Percentiles rank a stretch among this genome's conserved stretches.
phyloP scores from a whole-genome alignment of 1,140 invertebrate genomes.

The Aphelinus certus region DNA sequence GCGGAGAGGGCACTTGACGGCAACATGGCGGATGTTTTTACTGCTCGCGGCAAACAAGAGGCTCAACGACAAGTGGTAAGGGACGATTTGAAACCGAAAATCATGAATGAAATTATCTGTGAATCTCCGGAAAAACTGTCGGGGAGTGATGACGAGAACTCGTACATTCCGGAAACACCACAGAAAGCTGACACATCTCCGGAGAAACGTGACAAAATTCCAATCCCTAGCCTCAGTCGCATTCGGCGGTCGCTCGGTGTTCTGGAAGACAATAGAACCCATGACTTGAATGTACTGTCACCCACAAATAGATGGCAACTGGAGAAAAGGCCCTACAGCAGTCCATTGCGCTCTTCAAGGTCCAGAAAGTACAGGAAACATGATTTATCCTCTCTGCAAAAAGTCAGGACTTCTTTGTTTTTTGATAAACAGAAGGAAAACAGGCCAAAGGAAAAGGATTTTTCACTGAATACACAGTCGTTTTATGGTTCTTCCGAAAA shows the following conservation, averaged over 20 bases:
- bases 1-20: too few relatives aligned
- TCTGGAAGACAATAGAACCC: neutral
- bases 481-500: neutral
- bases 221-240: neutral
- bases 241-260: constrained; percentile 2
- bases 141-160: neutral
- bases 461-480: neutral
- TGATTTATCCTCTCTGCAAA: neutral
- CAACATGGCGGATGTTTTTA: constrained; percentile 1
- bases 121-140: constrained; percentile 1
- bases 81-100: neutral
- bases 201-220: neutral
- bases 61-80: neutral
- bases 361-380: neutral
- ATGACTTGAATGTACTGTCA: neutral
- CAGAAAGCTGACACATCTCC: neutral
- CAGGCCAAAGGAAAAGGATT: neutral
- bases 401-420: constrained; percentile 6
- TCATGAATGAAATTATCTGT: constrained; percentile 19
- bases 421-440: neutral
- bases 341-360: neutral
- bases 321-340: neutral
- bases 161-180: constrained; percentile 2
- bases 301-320: neutral
- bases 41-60: neutral